Base-by-base conservation (phyloP, 2,113 vertebrate genomes). In the Mohoua ochrocephala region DNA sequence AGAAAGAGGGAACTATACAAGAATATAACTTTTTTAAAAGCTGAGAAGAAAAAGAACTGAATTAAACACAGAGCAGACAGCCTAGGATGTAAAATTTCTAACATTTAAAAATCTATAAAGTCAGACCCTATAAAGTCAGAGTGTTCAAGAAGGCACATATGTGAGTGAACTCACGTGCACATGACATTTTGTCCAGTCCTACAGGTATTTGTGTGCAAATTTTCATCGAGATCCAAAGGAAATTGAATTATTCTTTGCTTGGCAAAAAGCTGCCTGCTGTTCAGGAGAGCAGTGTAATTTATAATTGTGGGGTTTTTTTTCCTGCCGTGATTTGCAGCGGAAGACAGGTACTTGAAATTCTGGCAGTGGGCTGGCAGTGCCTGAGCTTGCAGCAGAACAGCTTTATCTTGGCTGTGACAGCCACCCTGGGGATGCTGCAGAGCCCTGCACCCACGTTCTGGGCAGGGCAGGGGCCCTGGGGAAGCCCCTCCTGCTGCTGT, bases 371-470 rank as follows among this genome's bases (percentile, higher is more conserved):
- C 9, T 37, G 45, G 53, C 1, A 9, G 33, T 1, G 11, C 11
- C 71, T 30, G 45, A 13, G 8, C 23, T 88, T 50, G 23, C 64
- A 65, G 78, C 63, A 71, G 57, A 49, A 33, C 21, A 56, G 44
- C 16, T 91, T 81, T 71, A 17, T 94, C 56, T 56, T 60, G 65
- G 33, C 44, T 1, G 3, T 71, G 79, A 24, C 39, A 71, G 60
- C 22, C 1, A 1, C 10, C 13, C 42, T 1, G 3, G n/a, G 50
- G 3, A 5, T 8, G 5, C 1, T 7, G 33, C 3, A 0, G 11
- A 60, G 35, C 42, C 26, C 27, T 18, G 42, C 0, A 0, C 37
- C 27, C 59, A 26, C 0, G 1, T 10, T 31, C 31, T 1, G 1
- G 20, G 44, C 33, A 59, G 27, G 24, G 23, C 42, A 54, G 42